Evolutionary conservation across 2,888 invertebrate genomes (phyloP), one percentile per base, ranked within the genome.

Genomic region (Conus canariensis): DNA sequence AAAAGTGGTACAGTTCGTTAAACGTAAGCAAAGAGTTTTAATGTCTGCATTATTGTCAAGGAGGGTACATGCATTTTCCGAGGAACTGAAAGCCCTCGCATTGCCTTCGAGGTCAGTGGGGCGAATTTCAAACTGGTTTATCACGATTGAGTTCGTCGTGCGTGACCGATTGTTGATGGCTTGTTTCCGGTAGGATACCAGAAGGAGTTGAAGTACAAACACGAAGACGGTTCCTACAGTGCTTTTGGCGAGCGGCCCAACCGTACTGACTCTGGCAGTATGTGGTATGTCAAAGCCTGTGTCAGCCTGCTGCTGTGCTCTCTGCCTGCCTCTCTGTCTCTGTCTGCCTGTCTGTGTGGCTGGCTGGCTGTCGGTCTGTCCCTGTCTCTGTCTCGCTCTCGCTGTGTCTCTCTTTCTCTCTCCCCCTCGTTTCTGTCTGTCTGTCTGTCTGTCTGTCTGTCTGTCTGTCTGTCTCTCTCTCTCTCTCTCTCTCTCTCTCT

Each of bases 201-300:
- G 95, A 97, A 98, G 91, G 97, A 99, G 95, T 97, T 99, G 95
- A 98, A 98, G 0, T 99, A 98, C 96, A 97, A 98, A 90, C 97
- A 98, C 92, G 95, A 97, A 0, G 99, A 99, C 96, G 99, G 99
- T 0, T 99, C 99, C 0, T 99, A 99, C 96, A 97, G 98, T 96
- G 97, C 98, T 93, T 98, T 98, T 95, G 98, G 98, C 25, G 96
- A 97, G 94, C 95, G 97, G 93, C n/a, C 22, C 74, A 88, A 8
- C 22, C 10, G 58, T 4, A 97, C 98, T 96, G 94, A 97, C 93
- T 96, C 97, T 94, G 97, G 98, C 95, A 97, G 98, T 96, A 97
- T 98, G 92, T 98, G 99, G 99, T 97, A 91, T 89, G 95, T 91
- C 4, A 8, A 4, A 25, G 77, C 25, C 6, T 77, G 77, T 77